Evolutionary conservation across 2,888 invertebrate species (phyloP).

Genomic region (Syritta pipiens): DNA sequence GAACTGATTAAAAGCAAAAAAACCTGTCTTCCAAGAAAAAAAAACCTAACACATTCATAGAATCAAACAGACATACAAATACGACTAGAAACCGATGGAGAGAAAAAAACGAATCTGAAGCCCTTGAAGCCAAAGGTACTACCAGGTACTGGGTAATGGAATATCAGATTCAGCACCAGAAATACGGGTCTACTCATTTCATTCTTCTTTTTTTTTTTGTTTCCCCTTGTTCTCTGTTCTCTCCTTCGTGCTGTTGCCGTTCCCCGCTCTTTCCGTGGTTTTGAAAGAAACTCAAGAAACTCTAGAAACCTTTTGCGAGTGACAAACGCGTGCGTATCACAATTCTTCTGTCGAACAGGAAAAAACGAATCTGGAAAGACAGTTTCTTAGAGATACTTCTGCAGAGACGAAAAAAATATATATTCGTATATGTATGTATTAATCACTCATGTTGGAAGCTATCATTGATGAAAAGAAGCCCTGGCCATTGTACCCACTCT

Average conservation of each 20-base stretch:
- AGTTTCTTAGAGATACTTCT: constrained; percentile 12
- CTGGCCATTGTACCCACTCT: constrained; percentile 15
- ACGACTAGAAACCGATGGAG: constrained; percentile 19
- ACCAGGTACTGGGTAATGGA: constrained; percentile 51
- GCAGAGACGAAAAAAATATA: background rate
- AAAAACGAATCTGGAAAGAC: background rate
- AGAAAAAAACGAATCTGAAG: constrained; percentile 26
- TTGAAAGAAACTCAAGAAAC: constrained; percentile 44
- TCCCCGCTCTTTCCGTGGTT: constrained; percentile 1
- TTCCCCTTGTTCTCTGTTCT: background rate
- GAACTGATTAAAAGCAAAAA: constrained; percentile 8
- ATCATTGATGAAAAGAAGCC: constrained; percentile 67
- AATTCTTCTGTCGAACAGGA: constrained; percentile 47
- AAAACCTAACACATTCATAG: constrained; percentile 25
- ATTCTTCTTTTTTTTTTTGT: constrained; percentile 26
- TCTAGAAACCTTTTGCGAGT: constrained; percentile 49
- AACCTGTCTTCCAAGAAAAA: constrained; percentile 41
- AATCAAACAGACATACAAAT: constrained; percentile 24
- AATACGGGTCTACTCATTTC: constrained; percentile 57
- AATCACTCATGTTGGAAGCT: constrained; percentile 42
- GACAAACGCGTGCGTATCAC: constrained; percentile 69
- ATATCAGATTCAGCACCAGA: constrained; percentile 52
- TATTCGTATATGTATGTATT: constrained; percentile 2
- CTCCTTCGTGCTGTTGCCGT: background rate
- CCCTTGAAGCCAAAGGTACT: constrained; percentile 52